These are phyloP conservation scores for Thecophora atra DNA, from an alignment of 2,888 invertebrate genomes.

Conservation along the genomic window DNA sequence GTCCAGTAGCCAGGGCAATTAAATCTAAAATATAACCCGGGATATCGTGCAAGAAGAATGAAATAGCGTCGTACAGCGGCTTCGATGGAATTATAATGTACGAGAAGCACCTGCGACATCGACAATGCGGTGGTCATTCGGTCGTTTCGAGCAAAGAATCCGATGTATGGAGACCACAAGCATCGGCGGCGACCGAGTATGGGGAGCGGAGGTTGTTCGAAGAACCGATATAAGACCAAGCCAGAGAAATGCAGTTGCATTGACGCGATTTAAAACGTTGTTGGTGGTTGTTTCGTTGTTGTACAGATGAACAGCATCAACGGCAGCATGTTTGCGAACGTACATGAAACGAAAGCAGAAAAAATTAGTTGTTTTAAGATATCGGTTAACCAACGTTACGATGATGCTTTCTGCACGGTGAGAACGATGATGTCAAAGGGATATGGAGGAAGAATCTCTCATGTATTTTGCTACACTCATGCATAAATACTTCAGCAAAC, in stretches of 20 bases:
- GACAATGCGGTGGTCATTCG: constrained; percentile 51
- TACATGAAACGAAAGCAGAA: constrained; percentile 21
- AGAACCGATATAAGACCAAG: not conserved
- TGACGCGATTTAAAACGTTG: constrained; percentile 8
- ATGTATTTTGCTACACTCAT: too few species aligned
- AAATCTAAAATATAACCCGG: constrained; percentile 67
- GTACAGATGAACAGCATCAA: not conserved
- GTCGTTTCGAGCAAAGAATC: not conserved
- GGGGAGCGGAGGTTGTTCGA: not conserved
- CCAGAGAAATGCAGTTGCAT: constrained; percentile 28
- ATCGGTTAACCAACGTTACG: constrained; percentile 23
- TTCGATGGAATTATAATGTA: constrained; percentile 66
- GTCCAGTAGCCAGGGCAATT: constrained; percentile 65
- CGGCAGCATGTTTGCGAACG: constrained; percentile 5
- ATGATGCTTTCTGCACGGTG: constrained; percentile 42
- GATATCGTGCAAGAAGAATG: constrained; percentile 65
- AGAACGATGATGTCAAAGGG: not conserved
- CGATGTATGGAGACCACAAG: not conserved
- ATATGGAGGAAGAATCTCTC: not conserved
- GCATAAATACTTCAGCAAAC: too few species aligned
- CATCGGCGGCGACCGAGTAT: not conserved
- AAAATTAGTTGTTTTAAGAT: constrained; percentile 12
- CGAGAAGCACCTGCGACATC: constrained; percentile 66
- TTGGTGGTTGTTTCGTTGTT: constrained; percentile 33
- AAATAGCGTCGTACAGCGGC: constrained; percentile 62